Percentiles rank a stretch among this genome's conserved stretches.
These are phyloP conservation scores for Eupelmus urozonus DNA, from an alignment of 2,888 invertebrate species.

Conservation along the genomic window DNA sequence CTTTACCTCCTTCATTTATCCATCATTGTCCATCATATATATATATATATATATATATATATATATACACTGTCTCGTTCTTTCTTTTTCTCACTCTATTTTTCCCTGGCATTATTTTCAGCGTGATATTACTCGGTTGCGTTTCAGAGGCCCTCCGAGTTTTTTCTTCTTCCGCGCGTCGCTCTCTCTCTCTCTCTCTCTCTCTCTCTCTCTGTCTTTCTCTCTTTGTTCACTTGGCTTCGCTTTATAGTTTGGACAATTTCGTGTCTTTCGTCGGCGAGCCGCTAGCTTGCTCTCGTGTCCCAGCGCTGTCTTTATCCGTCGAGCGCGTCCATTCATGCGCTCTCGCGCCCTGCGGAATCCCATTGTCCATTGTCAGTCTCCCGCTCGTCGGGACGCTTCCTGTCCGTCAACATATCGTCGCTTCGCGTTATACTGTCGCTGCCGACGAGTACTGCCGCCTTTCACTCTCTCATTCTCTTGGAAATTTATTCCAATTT, in stretches of 20 bases:
- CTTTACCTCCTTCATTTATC: background rate
- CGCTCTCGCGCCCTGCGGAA: background rate
- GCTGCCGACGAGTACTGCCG: background rate
- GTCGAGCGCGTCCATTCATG: background rate
- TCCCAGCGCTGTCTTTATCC: background rate
- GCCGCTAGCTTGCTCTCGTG: background rate
- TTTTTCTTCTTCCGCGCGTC: no score
- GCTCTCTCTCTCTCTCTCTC: background rate
- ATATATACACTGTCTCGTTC: no score
- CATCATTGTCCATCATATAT: background rate
- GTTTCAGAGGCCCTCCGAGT: background rate
- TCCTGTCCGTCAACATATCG: slow-evolving; percentile 13
- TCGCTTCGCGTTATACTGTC: no score
- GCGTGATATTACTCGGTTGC: background rate
- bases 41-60: no score
- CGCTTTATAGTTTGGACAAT: background rate
- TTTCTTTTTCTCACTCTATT: background rate
- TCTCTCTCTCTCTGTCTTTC: background rate
- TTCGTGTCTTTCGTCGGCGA: background rate
- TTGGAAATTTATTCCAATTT: background rate
- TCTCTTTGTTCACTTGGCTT: slow-evolving; percentile 2
- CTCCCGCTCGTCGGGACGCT: slow-evolving; percentile 8
- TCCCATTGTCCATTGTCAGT: slow-evolving; percentile 22
- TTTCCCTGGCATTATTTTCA: no score
- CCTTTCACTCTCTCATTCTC: background rate